These are phyloP conservation scores for Drosophila mayri DNA, from an alignment of 1,140 invertebrate genomes.

Conservation along the genomic window DNA sequence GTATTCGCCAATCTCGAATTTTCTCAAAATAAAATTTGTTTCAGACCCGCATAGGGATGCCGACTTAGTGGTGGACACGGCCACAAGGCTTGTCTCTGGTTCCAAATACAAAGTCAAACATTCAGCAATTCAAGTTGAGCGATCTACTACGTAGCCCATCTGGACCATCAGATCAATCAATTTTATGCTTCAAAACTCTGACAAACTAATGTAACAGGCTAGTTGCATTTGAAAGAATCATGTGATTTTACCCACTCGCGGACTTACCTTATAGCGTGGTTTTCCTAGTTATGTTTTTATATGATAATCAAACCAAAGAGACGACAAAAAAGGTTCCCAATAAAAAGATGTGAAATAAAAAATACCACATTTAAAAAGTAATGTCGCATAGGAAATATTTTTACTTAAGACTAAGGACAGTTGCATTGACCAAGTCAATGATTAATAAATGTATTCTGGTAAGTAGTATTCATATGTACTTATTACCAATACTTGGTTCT, in stretches of 20 bases:
- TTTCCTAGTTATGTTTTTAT: slow-evolving; percentile 8
- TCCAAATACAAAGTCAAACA: slow-evolving; percentile 87
- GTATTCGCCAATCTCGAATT: not conserved
- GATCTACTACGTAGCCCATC: slow-evolving; percentile 39
- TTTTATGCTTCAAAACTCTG: slow-evolving; percentile 14
- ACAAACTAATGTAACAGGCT: slow-evolving; percentile 53
- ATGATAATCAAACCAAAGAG: slow-evolving; percentile 18
- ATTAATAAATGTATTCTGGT: too few species aligned
- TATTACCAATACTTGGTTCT: too few species aligned
- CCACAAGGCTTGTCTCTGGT: slow-evolving; percentile 85
- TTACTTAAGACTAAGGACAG: too few species aligned
- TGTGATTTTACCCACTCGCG: slow-evolving; percentile 51
- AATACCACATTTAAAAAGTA: not conserved
- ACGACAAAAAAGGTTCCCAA: slow-evolving; percentile 4
- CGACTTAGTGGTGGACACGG: slow-evolving; percentile 86
- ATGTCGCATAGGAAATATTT: too few species aligned
- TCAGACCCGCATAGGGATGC: slow-evolving; percentile 86
- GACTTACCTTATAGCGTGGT: slow-evolving; percentile 23
- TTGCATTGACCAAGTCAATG: too few species aligned
- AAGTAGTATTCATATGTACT: too few species aligned
- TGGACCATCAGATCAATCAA: slow-evolving; percentile 7
- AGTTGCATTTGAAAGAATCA: slow-evolving; percentile 17
- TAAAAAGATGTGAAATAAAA: slow-evolving; percentile 1
- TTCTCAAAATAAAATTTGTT: not conserved
- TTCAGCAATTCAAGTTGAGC: slow-evolving; percentile 88